Evolutionary conservation across 2,113 vertebrate species (phyloP), one percentile per base, ranked within the genome.

Genomic region (Tragulus kanchil): DNA sequence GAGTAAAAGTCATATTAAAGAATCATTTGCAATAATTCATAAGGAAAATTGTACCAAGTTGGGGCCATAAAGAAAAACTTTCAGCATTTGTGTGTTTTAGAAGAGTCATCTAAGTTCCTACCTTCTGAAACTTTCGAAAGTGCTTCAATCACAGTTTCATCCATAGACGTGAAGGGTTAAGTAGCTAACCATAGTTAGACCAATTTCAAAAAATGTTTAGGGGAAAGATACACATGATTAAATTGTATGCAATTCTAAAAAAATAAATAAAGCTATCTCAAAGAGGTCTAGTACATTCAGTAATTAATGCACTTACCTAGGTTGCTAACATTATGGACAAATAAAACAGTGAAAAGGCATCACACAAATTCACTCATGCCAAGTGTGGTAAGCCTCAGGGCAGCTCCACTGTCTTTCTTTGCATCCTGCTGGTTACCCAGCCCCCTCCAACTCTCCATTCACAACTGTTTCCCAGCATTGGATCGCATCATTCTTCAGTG

Each of bases 21-120:
- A 90, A 71, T 90, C 14, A 90, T 90, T 85, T 96, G 36, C 56
- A 92, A 31, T 65, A 54, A 36, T 79, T 96, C 90, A 73, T 28
- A 91, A 85, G 59, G 67, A 69, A 87, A 93, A 81, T 26, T 61
- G 4, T 94, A 36, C 81, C 36, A 12, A 82, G 93, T 42, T 86
- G 8, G 8, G 10, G 15, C 15, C 11, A 88, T 90, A 96, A 75
- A 78, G 31, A 48, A 87, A 93, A 79, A 1, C 82, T 82, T 69
- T 71, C 75, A 84, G 17, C 25, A 28, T 92, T 94, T 94, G 59
- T 28, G 23, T 64, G 21, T 93, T 56, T 93, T 85, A 81, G 36
- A 82, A 87, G 52, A 17, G 45, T 82, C 50, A 64, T 62, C 92
- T 92, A 85, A 82, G 23, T 73, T 82, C 42, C 62, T 89, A 42